A percentile compares a stretch with the other conserved stretches of the same genome.
Conservation (phyloP, 2,797 vertebrate genomes). For the Parambassis ranga region DNA sequence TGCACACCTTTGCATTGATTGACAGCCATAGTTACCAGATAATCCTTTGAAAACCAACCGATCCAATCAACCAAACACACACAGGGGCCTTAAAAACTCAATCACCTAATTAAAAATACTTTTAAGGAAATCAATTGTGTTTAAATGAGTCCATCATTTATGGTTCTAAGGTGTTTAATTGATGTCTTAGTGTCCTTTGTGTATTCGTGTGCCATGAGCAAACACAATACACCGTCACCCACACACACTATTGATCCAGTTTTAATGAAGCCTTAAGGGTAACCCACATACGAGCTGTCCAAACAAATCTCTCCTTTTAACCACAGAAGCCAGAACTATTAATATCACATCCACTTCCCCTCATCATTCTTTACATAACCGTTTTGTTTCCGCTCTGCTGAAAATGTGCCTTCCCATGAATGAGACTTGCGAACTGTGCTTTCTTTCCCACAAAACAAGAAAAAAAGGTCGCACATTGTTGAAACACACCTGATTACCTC, state of each 20-base stretch:
- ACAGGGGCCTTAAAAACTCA: slow-evolving; percentile 36
- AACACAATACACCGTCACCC: slow-evolving; percentile 6
- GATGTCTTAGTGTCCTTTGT: slow-evolving; percentile 10
- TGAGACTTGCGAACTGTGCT: slow-evolving; percentile 25
- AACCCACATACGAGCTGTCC: slow-evolving; percentile 41
- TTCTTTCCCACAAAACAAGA: not conserved
- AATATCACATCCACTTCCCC: slow-evolving; percentile 14
- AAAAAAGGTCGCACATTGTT: slow-evolving; percentile 3
- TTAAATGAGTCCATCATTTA: slow-evolving; percentile 26
- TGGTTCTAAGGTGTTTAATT: slow-evolving; percentile 30
- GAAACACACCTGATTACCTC: slow-evolving; percentile 18
- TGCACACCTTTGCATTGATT: slow-evolving; percentile 27
- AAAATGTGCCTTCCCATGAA: slow-evolving; percentile 25
- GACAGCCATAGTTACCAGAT: slow-evolving; percentile 35
- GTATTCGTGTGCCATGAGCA: not conserved
- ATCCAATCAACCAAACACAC: slow-evolving; percentile 35
- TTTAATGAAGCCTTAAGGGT: slow-evolving; percentile 68
- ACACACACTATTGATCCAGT: slow-evolving; percentile 54
- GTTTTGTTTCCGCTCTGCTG: slow-evolving; percentile 18
- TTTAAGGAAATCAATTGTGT: slow-evolving; percentile 49
- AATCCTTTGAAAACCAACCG: slow-evolving; percentile 25
- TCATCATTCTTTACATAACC: slow-evolving; percentile 21
- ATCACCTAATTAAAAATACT: slow-evolving; percentile 44
- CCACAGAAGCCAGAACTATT: slow-evolving; percentile 38
- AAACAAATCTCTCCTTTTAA: slow-evolving; percentile 53